Evolutionary conservation across 2,888 invertebrate genomes (phyloP), one percentile per base, ranked within the genome.

Genomic region (Philhelius pedissequus): DNA sequence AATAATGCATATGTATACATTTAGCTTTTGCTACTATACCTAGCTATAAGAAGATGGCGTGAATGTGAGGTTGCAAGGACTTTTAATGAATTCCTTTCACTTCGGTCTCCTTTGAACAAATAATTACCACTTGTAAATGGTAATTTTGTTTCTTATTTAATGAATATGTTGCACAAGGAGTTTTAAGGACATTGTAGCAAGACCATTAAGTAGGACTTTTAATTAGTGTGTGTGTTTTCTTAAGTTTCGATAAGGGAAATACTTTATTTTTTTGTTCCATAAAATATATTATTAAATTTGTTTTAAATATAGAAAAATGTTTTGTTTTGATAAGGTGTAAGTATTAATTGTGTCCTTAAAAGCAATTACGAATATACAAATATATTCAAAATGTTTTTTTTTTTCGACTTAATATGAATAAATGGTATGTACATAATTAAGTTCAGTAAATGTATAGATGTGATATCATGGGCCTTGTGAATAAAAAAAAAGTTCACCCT

Each of bases 101-200:
- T 71, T 54, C 60, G 68, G 73, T 50, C 3, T 62, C 13, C 52
- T 83, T 74, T 79, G 74, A 79, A 64, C 43, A 60, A 74, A 66
- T 58, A 79, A 79, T 79, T 79, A 79, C n/a, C 70, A 56, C 74
- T 69, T 74, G 45, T 13, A 45, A 62, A 43, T 73, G 43, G 43
- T 20, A 50, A 35, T 38, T 45, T 62, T 40, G 48, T 56, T 38
- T 30, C 15, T 54, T 52, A n/a, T 58, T 22, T 43, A 62, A 40
- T 27, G 15, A 11, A 38, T 43, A 43, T 43, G 15, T 43, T 43
- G 13, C n/a, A 18, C 43, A 43, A 60, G 43, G 15, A n/a, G 1
- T 30, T 43, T 11, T 27, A 13, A 43, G 43, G 38, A 56, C 20
- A 54, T n/a, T 35, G 18, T 13, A 20, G 11, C 3, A 18, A 50